These are phyloP conservation scores for Branchinecta lynchi DNA, from an alignment of 1,140 invertebrate species.

Conservation along the genomic window DNA sequence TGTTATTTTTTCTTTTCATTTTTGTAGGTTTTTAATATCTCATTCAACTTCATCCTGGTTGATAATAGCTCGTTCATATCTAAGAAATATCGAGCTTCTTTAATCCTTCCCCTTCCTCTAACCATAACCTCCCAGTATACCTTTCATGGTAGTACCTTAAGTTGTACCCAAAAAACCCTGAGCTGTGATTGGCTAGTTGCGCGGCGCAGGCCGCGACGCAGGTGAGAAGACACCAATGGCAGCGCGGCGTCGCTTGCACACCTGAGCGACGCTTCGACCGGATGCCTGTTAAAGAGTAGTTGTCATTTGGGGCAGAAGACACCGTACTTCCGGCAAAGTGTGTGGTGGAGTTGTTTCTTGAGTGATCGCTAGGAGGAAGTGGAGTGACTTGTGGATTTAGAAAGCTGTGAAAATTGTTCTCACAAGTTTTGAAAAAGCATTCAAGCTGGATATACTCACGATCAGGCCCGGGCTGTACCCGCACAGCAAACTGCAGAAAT, in stretches of 20 bases:
- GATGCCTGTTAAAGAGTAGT: background rate
- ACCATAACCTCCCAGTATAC: too few relatives aligned
- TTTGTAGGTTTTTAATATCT: too few relatives aligned
- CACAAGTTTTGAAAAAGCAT: background rate
- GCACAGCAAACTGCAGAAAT: slow-evolving; percentile 3
- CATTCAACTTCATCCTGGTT: too few relatives aligned
- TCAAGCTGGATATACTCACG: slow-evolving; percentile 6
- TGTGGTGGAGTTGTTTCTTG: background rate
- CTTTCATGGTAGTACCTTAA: too few relatives aligned
- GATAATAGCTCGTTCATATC: too few relatives aligned
- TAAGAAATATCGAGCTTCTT: too few relatives aligned
- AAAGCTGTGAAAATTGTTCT: background rate
- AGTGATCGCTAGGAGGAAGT: background rate
- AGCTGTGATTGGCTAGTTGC: too few relatives aligned
- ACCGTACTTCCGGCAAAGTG: background rate
- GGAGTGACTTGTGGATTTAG: background rate
- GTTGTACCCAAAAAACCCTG: too few relatives aligned
- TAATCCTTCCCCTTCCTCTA: too few relatives aligned
- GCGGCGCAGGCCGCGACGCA: background rate
- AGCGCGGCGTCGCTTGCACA: background rate
- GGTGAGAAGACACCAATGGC: background rate
- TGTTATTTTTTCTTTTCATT: too few relatives aligned
- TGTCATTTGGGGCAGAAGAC: slow-evolving; percentile 10
- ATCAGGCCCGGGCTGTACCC: background rate
- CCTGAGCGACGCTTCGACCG: background rate